Percentiles rank a stretch among this genome's conserved stretches.
These are phyloP conservation scores for Drosophila gunungcola DNA, from an alignment of 1,140 invertebrate genomes.

Conservation along the genomic window DNA sequence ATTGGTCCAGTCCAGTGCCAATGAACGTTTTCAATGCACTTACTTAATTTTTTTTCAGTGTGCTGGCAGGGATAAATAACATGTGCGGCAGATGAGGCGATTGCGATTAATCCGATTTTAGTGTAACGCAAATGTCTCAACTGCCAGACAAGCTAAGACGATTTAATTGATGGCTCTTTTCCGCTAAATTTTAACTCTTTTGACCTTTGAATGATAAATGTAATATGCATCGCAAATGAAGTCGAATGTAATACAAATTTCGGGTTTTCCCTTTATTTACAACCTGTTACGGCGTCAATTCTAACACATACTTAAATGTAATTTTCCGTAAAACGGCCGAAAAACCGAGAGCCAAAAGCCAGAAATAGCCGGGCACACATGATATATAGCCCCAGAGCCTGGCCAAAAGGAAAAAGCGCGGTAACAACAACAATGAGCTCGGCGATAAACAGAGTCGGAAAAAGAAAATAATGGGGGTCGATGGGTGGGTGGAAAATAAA, in stretches of 20 bases:
- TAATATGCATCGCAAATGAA: conserved; percentile 35
- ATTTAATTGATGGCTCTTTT: background rate
- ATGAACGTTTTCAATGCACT: conserved; percentile 5
- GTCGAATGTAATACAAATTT: conserved; percentile 51
- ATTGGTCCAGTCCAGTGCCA: background rate
- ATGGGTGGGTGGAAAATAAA: conserved; percentile 36
- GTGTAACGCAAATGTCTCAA: conserved; percentile 10
- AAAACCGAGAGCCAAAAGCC: conserved; percentile 60
- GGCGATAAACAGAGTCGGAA: conserved; percentile 56
- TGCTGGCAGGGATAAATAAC: conserved; percentile 51
- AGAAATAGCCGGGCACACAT: conserved; percentile 35
- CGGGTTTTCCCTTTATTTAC: conserved; percentile 65
- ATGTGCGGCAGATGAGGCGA: conserved; percentile 1
- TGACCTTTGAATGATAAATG: conserved; percentile 17
- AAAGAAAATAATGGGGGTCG: conserved; percentile 37
- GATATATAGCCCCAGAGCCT: conserved; percentile 57
- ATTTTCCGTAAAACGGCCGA: conserved; percentile 68
- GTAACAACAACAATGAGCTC: conserved; percentile 34
- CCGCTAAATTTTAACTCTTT: background rate
- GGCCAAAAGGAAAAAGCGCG: conserved; percentile 74
- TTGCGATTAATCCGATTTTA: conserved; percentile 10
- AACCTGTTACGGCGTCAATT: conserved; percentile 79
- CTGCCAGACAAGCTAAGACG: no score
- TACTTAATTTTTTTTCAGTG: conserved; percentile 1
- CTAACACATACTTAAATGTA: conserved; percentile 83